Conservation (phyloP, 2,113 vertebrate species). For the Aspidoscelis tigris region DNA sequence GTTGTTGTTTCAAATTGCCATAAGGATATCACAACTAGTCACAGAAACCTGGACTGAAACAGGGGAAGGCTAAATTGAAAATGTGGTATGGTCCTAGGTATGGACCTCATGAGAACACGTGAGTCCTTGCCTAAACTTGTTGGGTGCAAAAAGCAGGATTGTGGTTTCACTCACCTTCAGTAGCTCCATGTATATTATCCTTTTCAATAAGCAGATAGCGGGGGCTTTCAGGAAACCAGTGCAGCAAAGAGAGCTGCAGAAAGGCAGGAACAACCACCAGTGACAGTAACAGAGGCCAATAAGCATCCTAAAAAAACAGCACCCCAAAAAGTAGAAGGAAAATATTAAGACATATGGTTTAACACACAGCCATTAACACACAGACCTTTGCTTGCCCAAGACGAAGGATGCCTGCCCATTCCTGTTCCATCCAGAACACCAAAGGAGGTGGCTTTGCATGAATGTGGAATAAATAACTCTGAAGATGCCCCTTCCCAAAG, state of each 20-base stretch:
- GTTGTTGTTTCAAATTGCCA: background rate
- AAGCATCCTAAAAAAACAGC: constrained; percentile 76
- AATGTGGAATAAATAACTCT: too few relatives aligned
- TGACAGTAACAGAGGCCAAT: constrained; percentile 88
- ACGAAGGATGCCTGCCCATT: too few relatives aligned
- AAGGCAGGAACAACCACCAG: constrained; percentile 80
- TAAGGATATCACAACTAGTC: background rate
- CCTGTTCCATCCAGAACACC: too few relatives aligned
- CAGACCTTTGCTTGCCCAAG: too few relatives aligned
- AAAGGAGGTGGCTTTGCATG: too few relatives aligned
- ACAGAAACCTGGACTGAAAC: background rate
- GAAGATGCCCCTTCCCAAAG: too few relatives aligned
- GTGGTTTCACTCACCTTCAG: constrained; percentile 75
- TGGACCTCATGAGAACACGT: background rate
- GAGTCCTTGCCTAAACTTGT: background rate
- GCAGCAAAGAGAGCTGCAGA: constrained; percentile 85
- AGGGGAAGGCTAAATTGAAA: too few relatives aligned
- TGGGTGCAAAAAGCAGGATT: background rate
- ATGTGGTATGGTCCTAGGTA: background rate
- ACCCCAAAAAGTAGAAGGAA: background rate
- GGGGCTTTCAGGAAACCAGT: constrained; percentile 91
- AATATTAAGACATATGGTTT: background rate
- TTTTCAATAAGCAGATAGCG: constrained; percentile 90
- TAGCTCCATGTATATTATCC: constrained; percentile 76
- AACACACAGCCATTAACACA: too few relatives aligned